A percentile compares a stretch with the other conserved stretches of the same genome.
These are phyloP conservation scores for Naja naja DNA, from an alignment of 2,113 vertebrate species.

Conservation along the genomic window DNA sequence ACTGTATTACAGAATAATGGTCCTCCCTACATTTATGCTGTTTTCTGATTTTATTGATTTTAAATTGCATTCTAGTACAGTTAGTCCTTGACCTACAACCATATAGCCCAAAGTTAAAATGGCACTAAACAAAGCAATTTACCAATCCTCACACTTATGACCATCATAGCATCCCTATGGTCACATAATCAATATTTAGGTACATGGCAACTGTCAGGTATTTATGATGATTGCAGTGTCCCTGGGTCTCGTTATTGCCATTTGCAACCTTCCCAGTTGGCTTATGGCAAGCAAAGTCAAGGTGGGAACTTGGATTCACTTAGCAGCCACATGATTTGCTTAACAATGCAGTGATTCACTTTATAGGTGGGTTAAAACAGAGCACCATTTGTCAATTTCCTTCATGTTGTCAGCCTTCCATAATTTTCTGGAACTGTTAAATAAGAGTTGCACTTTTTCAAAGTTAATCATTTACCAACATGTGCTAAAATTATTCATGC, in stretches of 20 bases:
- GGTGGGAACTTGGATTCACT: background rate
- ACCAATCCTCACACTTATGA: background rate
- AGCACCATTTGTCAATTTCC: background rate
- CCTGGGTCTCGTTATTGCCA: background rate
- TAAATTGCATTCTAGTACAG: background rate
- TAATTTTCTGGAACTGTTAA: background rate
- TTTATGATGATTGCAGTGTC: background rate
- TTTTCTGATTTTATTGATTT: background rate
- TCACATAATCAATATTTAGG: background rate
- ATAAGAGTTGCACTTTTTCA: background rate
- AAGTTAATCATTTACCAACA: background rate
- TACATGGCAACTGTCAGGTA: background rate
- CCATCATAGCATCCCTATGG: background rate
- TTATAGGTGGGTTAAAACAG: background rate
- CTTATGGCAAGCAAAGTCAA: background rate
- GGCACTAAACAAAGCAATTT: background rate
- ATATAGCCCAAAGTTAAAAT: background rate
- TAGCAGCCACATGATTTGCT: background rate
- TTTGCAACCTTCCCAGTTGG: background rate
- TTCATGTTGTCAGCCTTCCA: background rate
- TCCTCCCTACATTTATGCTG: background rate
- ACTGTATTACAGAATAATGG: background rate
- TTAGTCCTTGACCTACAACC: background rate
- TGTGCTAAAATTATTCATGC: background rate
- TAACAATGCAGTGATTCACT: background rate